Evolutionary conservation across 2,797 vertebrate species (phyloP).

Genomic region (Champsocephalus esox): DNA sequence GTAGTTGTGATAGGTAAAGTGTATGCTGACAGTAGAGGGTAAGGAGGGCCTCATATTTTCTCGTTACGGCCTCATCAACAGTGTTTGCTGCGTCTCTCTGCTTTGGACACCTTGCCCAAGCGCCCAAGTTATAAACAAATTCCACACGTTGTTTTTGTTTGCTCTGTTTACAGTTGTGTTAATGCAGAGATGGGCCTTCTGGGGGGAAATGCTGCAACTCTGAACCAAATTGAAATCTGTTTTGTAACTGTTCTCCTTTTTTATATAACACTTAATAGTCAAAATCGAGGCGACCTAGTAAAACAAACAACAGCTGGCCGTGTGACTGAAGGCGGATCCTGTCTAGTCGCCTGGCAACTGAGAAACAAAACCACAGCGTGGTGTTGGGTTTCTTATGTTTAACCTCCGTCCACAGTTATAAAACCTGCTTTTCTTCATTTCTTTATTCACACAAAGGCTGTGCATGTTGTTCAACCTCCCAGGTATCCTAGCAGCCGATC

Average conservation of each 20-base stretch:
- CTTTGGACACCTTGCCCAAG: constrained; percentile 50
- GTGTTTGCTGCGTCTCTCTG: constrained; percentile 39
- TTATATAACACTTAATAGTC: constrained; percentile 38
- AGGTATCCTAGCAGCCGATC: constrained; percentile 25
- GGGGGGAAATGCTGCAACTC: constrained; percentile 16
- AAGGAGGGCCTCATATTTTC: constrained; percentile 10
- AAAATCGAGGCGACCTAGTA: constrained; percentile 39
- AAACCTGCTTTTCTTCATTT: constrained; percentile 25
- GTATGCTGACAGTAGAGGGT: constrained; percentile 1
- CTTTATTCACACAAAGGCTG: constrained; percentile 12
- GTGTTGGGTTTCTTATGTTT: constrained; percentile 4
- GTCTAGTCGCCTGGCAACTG: constrained; percentile 63
- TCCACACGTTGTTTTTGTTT: constrained; percentile 38
- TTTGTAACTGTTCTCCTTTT: constrained; percentile 29
- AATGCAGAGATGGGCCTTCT: constrained; percentile 25
- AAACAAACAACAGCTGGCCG: constrained; percentile 61
- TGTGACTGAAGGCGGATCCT: constrained; percentile 57
- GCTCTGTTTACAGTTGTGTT: constrained; percentile 25
- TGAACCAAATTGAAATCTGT: constrained; percentile 24
- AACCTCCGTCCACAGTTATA: constrained; percentile 21
- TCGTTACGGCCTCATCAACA: constrained; percentile 41
- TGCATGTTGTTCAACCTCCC: constrained; percentile 9
- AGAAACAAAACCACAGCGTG: constrained; percentile 40
- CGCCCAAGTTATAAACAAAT: constrained; percentile 35
- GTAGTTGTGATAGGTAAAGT: constrained; percentile 17